These are phyloP conservation scores for Osedax fenrisi DNA, from an alignment of 2,888 invertebrate species.

Conservation along the genomic window DNA sequence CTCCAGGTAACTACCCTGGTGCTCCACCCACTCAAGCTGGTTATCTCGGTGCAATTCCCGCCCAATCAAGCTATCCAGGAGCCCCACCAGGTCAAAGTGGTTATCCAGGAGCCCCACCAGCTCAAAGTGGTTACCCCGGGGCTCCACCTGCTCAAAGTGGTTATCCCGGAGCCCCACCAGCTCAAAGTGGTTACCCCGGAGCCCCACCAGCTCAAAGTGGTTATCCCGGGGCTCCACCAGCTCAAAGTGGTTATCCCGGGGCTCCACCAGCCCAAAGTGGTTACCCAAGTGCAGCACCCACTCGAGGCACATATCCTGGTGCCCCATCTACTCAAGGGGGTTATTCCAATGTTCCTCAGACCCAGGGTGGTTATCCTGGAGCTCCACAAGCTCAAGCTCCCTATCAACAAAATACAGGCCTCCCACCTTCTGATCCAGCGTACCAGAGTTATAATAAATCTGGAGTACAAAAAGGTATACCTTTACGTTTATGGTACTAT, in stretches of 20 bases:
- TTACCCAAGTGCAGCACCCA: too few species aligned
- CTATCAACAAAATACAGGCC: background rate
- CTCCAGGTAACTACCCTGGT: background rate
- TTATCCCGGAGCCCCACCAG: conserved; percentile 25
- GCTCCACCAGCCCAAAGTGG: too few species aligned
- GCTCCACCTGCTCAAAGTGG: conserved; percentile 31
- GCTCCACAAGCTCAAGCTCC: background rate
- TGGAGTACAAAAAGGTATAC: too few species aligned
- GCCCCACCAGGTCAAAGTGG: conserved; percentile 1
- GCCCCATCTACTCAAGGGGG: background rate
- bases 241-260: background rate
- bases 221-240: conserved; percentile 26
- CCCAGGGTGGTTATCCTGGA: conserved; percentile 4
- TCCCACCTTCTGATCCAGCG: too few species aligned
- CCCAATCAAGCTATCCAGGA: background rate
- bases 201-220: background rate
- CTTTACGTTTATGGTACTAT: too few species aligned
- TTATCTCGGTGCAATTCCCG: conserved; percentile 19
- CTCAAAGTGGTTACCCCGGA: conserved; percentile 1
- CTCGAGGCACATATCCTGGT: background rate
- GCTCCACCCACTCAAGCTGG: background rate
- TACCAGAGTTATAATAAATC: too few species aligned
- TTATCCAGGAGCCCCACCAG: conserved; percentile 8
- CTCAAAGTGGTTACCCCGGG: conserved; percentile 27
- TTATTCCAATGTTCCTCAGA: conserved; percentile 3